Conservation (phyloP, 1,140 invertebrate genomes). For the Lineus longissimus region DNA sequence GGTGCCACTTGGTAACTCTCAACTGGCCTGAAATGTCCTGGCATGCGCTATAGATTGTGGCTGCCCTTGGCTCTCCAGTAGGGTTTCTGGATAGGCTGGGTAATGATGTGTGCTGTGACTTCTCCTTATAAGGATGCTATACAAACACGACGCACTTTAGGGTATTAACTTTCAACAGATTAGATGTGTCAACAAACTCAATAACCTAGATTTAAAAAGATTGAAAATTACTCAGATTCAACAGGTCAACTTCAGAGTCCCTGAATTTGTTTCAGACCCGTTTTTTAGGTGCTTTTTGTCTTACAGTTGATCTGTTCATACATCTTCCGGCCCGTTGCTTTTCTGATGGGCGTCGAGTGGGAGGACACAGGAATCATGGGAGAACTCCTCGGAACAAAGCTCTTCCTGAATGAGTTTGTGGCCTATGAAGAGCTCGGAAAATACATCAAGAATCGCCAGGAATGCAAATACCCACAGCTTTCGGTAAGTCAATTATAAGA, state of each 20-base stretch:
- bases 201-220: too few species aligned
- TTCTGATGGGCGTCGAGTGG: conserved; percentile 36
- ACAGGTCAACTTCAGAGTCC: too few species aligned
- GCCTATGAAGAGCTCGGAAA: conserved; percentile 31
- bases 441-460: conserved; percentile 16
- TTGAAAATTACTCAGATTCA: too few species aligned
- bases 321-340: conserved; percentile 34
- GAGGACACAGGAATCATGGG: conserved; percentile 31
- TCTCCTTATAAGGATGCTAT: not conserved
- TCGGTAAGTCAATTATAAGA: conserved; percentile 14
- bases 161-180: too few species aligned
- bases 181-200: too few species aligned
- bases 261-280: too few species aligned
- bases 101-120: not conserved
- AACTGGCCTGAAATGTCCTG: too few species aligned
- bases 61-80: not conserved
- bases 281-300: too few species aligned
- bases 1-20: too few species aligned
- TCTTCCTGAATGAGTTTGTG: conserved; percentile 37
- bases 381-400: conserved; percentile 35
- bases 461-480: conserved; percentile 17
- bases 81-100: too few species aligned
- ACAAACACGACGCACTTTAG: too few species aligned
- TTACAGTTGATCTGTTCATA: conserved; percentile 31
- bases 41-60: not conserved